phyloP scores from a whole-genome alignment of 1,140 invertebrate genomes.

The Drosophila miranda region DNA sequence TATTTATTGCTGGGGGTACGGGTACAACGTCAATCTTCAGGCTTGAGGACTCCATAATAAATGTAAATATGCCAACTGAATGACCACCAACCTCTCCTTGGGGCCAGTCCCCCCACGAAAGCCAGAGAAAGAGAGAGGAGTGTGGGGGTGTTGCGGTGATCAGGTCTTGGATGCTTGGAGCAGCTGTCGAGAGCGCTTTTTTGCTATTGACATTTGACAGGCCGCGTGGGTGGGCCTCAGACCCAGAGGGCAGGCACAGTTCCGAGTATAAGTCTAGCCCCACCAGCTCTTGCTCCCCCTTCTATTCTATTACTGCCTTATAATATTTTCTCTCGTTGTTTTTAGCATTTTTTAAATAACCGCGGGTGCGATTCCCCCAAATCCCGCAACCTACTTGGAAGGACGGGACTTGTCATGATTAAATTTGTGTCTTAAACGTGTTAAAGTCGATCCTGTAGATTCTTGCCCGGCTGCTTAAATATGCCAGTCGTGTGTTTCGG shows the following conservation, averaged over 20 bases:
- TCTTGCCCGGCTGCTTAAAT: conserved; percentile 54
- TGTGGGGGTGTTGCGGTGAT: conserved; percentile 59
- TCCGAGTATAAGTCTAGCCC: conserved; percentile 19
- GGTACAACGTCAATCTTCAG: conserved; percentile 10
- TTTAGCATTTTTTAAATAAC: conserved; percentile 75
- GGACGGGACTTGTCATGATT: conserved; percentile 50
- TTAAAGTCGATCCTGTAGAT: conserved; percentile 47
- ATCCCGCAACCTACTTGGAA: conserved; percentile 21
- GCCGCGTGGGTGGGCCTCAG: conserved; percentile 46
- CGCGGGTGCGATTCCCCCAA: conserved; percentile 67
- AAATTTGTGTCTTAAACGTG: conserved; percentile 74
- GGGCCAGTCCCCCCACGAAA: neutral
- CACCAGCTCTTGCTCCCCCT: conserved; percentile 12
- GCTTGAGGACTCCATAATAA: conserved; percentile 41
- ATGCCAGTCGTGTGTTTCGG: conserved; percentile 56
- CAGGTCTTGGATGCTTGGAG: conserved; percentile 37
- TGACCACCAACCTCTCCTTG: conserved; percentile 44
- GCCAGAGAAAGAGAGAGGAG: neutral
- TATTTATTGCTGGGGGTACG: neutral
- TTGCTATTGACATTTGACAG: conserved; percentile 81
- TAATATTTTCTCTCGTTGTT: conserved; percentile 65
- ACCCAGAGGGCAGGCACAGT: conserved; percentile 39
- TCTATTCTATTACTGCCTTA: conserved; percentile 55
- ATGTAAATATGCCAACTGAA: conserved; percentile 61
- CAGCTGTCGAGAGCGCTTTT: conserved; percentile 54